These are phyloP conservation scores for Abrostola triplasia DNA, from an alignment of 2,888 invertebrate species.

Conservation along the genomic window DNA sequence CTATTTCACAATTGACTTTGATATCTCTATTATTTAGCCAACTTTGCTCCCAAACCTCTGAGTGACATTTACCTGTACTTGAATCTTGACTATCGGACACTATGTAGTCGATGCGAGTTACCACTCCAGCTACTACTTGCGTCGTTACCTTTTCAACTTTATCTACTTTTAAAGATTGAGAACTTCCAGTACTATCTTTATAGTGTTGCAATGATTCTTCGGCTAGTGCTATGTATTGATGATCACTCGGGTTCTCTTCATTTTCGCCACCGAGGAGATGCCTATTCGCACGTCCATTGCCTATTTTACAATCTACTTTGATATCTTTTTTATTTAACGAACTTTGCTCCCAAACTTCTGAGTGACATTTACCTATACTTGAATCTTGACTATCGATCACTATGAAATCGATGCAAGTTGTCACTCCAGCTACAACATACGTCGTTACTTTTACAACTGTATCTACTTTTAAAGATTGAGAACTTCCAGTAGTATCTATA, in stretches of 20 bases:
- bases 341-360: slow-evolving; percentile 51
- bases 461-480: slow-evolving; percentile 29
- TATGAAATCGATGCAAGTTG: slow-evolving; percentile 47
- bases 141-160: slow-evolving; percentile 45
- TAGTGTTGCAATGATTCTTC: slow-evolving; percentile 59
- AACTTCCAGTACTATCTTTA: slow-evolving; percentile 13
- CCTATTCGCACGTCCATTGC: slow-evolving; percentile 57
- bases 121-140: slow-evolving; percentile 51
- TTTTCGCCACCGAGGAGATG: slow-evolving; percentile 22
- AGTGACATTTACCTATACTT: slow-evolving; percentile 36
- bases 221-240: slow-evolving; percentile 47
- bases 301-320: slow-evolving; percentile 55
- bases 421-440: slow-evolving; percentile 53
- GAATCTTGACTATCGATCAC: not conserved
- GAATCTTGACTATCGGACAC: slow-evolving; percentile 10
- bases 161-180: slow-evolving; percentile 26
- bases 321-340: slow-evolving; percentile 57
- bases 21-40: slow-evolving; percentile 47
- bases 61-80: slow-evolving; percentile 31
- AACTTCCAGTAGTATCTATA: slow-evolving; percentile 16
- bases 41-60: slow-evolving; percentile 42
- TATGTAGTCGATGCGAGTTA: slow-evolving; percentile 49
- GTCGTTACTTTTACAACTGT: slow-evolving; percentile 46
- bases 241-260: slow-evolving; percentile 37
- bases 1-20: slow-evolving; percentile 40